phyloP scores from a whole-genome alignment of 2,797 vertebrate species.

The Melanogrammus aeglefinus region DNA sequence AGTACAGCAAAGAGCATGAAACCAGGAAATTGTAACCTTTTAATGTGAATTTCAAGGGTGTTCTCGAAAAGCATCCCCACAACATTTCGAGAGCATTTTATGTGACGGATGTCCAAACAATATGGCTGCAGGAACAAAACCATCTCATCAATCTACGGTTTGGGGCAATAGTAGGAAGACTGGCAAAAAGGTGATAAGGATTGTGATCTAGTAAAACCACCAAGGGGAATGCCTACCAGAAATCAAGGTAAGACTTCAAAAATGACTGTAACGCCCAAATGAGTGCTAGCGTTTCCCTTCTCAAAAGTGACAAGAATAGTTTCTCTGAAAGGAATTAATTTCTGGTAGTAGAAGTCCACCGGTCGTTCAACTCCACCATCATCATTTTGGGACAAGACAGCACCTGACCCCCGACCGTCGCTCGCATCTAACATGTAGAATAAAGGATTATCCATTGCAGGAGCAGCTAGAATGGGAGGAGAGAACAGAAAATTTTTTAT shows the following conservation, averaged over 20 bases:
- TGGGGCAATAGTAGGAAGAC: neutral
- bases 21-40: too few relatives aligned
- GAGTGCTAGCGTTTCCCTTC: neutral
- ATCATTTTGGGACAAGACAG: neutral
- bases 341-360: neutral
- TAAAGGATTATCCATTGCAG: too few relatives aligned
- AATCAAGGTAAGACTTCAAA: neutral
- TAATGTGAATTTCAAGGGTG: too few relatives aligned
- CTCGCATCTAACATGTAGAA: too few relatives aligned
- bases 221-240: neutral
- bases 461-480: too few relatives aligned
- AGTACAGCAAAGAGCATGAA: too few relatives aligned
- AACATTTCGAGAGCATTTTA: too few relatives aligned
- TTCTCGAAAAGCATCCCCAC: too few relatives aligned
- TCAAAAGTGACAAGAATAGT: constrained; percentile 2
- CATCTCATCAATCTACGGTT: neutral
- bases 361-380: neutral
- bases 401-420: too few relatives aligned
- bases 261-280: too few relatives aligned
- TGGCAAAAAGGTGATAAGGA: neutral
- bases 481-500: too few relatives aligned
- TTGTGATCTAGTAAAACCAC: neutral
- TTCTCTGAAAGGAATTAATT: neutral
- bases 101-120: too few relatives aligned
- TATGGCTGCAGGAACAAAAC: neutral